Conservation (phyloP, 2,113 vertebrate genomes). For the Pseudorhombus dupliciocellatus region DNA sequence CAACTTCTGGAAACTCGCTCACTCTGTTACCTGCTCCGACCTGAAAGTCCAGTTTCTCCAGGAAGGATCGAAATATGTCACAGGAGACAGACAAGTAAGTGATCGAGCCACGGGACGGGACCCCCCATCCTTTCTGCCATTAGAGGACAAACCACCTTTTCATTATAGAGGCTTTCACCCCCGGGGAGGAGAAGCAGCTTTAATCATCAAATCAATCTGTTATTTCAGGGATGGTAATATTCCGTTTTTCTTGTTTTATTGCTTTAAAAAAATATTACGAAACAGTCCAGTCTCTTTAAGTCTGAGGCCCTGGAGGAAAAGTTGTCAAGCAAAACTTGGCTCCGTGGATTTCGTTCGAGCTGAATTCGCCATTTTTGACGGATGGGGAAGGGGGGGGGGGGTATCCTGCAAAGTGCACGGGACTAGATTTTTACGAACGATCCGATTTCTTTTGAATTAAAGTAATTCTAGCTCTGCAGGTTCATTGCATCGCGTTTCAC, state of each 20-base stretch:
- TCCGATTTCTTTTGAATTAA: not conserved
- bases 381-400: constrained; percentile 2
- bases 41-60: constrained; percentile 99
- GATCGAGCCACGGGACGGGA: constrained; percentile 77
- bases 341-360: constrained; percentile 47
- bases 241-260: not conserved
- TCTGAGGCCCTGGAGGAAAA: constrained; percentile 4
- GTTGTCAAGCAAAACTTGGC: constrained; percentile 19
- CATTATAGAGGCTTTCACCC: too few relatives aligned
- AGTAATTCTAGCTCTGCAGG: not conserved
- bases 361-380: constrained; percentile 74
- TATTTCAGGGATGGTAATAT: not conserved
- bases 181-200: too few relatives aligned
- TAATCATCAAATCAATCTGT: not conserved
- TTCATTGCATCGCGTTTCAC: not conserved
- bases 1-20: constrained; percentile 91
- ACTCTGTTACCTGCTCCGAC: constrained; percentile 95
- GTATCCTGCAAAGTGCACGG: constrained; percentile 16
- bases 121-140: constrained; percentile 32
- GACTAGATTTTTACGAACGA: not conserved
- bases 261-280: not conserved
- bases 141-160: not conserved
- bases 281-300: not conserved
- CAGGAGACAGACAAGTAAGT: constrained; percentile 99
- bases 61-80: constrained; percentile 94